Conservation (phyloP, 2,113 vertebrate genomes). For the Delphinus delphis region DNA sequence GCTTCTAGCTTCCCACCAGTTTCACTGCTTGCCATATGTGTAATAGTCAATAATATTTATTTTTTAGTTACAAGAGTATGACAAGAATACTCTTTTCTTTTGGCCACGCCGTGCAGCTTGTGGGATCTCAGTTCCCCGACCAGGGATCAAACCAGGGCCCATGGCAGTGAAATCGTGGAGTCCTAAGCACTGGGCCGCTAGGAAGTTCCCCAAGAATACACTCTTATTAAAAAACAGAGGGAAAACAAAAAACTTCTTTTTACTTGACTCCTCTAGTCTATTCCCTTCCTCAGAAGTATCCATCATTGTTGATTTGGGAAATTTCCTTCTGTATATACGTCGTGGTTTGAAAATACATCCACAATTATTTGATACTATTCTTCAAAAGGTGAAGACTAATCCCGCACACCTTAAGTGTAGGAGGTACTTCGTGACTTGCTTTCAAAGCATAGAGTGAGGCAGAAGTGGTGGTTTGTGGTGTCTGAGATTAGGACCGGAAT, state of each 20-base stretch:
- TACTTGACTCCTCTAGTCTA: background rate
- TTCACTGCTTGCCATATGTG: background rate
- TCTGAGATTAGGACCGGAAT: background rate
- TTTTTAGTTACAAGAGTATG: slow-evolving; percentile 8
- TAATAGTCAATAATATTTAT: background rate
- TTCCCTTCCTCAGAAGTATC: background rate
- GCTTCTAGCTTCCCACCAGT: background rate
- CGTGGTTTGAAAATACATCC: background rate
- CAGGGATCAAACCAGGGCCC: no score
- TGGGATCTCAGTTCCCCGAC: no score
- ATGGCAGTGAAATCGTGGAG: no score
- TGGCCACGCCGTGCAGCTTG: no score
- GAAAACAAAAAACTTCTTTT: background rate
- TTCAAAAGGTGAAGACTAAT: background rate
- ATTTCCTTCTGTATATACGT: background rate
- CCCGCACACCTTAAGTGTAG: background rate
- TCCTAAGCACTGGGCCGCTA: no score
- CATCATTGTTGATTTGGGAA: background rate
- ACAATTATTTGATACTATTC: background rate
- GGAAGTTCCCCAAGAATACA: background rate
- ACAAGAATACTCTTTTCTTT: background rate
- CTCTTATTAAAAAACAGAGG: background rate
- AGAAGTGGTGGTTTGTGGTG: background rate
- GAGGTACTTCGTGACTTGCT: background rate
- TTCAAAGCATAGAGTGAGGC: background rate